phyloP scores from a whole-genome alignment of 2,113 vertebrate genomes.

The Phodopus roborovskii region DNA sequence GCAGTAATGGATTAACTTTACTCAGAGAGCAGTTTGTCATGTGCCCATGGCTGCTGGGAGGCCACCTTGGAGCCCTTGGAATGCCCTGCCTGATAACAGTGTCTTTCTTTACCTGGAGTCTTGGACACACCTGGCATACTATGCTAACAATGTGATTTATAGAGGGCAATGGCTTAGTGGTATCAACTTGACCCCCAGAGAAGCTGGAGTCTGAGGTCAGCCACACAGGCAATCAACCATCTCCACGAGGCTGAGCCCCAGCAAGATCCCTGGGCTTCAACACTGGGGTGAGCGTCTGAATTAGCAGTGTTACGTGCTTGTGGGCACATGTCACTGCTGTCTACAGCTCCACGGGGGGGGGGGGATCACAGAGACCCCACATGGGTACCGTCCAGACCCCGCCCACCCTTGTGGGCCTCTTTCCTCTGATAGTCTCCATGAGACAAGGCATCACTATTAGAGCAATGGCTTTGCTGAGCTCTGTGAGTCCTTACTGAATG shows the following conservation, averaged over 20 bases:
- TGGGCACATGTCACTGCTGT: no score
- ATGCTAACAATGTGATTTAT: background rate
- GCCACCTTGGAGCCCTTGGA: background rate
- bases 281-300: background rate
- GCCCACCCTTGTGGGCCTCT: background rate
- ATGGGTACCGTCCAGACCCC: no score
- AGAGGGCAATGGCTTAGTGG: background rate
- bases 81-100: background rate
- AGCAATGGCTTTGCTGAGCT: background rate
- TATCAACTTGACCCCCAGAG: background rate
- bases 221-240: background rate
- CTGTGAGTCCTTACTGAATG: background rate
- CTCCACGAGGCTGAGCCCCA: background rate
- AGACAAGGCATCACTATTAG: background rate
- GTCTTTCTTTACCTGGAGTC: background rate
- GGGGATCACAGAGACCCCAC: background rate
- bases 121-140: background rate
- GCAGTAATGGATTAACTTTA: background rate
- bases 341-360: accelerated
- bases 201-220: background rate
- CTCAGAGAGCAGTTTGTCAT: background rate
- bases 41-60: background rate
- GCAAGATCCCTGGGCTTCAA: background rate
- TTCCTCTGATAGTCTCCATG: background rate
- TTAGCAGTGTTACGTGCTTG: background rate